Conservation (phyloP, 1,140 invertebrate genomes). For the Zaprionus inermis region DNA sequence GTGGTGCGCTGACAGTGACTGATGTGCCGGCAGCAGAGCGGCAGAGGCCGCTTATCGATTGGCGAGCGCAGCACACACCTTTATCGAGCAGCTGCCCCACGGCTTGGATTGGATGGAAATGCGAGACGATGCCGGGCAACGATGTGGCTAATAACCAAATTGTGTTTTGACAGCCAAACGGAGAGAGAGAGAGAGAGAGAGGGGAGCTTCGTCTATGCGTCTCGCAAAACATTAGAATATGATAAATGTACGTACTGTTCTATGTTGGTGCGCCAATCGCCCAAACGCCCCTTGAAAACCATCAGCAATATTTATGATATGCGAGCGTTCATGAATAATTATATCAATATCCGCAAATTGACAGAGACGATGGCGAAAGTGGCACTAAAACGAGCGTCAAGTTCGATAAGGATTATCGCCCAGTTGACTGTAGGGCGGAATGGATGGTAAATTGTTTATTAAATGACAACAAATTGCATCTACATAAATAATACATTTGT, state of each 20-base stretch:
- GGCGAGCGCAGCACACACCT: slow-evolving; percentile 76
- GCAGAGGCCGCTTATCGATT: slow-evolving; percentile 75
- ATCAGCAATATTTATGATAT: slow-evolving; percentile 32
- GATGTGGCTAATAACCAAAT: slow-evolving; percentile 74
- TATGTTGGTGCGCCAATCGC: slow-evolving; percentile 53
- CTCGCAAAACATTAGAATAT: slow-evolving; percentile 66
- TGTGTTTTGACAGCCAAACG: slow-evolving; percentile 72
- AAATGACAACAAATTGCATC: not conserved
- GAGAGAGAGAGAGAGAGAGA: not conserved
- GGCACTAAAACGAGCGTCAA: slow-evolving; percentile 19
- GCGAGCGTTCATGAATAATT: slow-evolving; percentile 41
- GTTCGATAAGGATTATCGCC: slow-evolving; percentile 15
- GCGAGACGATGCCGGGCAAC: slow-evolving; percentile 48
- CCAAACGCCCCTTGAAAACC: slow-evolving; percentile 21
- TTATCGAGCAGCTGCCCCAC: slow-evolving; percentile 62
- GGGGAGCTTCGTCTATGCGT: slow-evolving; percentile 1
- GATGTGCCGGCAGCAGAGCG: slow-evolving; percentile 63
- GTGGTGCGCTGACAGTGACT: slow-evolving; percentile 76
- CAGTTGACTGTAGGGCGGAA: slow-evolving; percentile 13
- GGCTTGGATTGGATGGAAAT: slow-evolving; percentile 76
- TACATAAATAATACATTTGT: not conserved
- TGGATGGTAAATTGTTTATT: slow-evolving; percentile 1
- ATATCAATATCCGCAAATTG: slow-evolving; percentile 38
- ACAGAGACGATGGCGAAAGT: slow-evolving; percentile 22
- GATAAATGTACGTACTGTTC: slow-evolving; percentile 65